These are phyloP conservation scores for Morinoia aosen DNA, from an alignment of 2,888 invertebrate genomes.

Conservation along the genomic window DNA sequence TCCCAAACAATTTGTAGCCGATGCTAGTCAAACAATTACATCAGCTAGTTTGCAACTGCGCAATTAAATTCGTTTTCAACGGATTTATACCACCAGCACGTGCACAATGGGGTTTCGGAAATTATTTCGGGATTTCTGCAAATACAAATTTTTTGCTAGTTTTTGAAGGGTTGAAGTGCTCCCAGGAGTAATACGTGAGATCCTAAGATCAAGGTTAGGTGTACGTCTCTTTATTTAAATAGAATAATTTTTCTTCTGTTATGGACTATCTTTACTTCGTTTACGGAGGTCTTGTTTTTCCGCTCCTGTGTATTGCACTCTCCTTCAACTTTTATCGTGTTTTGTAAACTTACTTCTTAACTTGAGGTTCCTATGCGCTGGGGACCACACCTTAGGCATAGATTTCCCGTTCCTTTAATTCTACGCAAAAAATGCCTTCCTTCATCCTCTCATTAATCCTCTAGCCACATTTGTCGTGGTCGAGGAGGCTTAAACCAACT, in stretches of 20 bases:
- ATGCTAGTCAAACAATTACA: neutral
- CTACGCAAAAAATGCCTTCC: neutral
- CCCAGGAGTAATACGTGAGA: too few relatives aligned
- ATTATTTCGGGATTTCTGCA: neutral
- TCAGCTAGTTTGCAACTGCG: neutral
- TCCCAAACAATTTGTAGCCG: neutral
- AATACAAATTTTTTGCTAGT: neutral
- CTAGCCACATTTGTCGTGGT: too few relatives aligned
- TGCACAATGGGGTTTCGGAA: neutral
- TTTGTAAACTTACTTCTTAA: too few relatives aligned
- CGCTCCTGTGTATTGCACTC: too few relatives aligned
- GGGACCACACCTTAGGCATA: neutral
- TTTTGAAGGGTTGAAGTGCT: neutral
- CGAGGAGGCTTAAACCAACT: too few relatives aligned
- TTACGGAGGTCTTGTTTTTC: too few relatives aligned
- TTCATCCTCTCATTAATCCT: neutral
- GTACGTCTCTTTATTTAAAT: too few relatives aligned
- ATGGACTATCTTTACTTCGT: too few relatives aligned
- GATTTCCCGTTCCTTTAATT: neutral
- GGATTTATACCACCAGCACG: neutral
- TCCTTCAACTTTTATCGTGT: too few relatives aligned
- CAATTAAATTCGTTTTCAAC: neutral
- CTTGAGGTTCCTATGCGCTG: too few relatives aligned
- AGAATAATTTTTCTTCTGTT: too few relatives aligned
- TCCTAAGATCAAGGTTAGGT: too few relatives aligned